Percentiles rank a stretch among this genome's conserved stretches.
Evolutionary conservation across 2,113 vertebrate genomes (phyloP).

Genomic region (Vidua macroura): DNA sequence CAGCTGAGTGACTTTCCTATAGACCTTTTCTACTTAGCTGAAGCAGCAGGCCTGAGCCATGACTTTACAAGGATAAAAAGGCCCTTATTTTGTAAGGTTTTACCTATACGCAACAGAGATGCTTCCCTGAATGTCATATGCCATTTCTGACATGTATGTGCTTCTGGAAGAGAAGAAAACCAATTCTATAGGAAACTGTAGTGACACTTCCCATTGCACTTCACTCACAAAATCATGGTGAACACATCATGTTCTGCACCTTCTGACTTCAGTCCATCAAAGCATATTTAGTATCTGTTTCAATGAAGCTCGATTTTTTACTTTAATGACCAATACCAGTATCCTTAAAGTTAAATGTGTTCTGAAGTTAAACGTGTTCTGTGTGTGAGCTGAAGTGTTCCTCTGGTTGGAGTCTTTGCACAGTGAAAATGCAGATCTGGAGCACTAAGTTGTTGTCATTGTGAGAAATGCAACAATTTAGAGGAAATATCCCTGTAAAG

Average conservation of each 20-base stretch:
- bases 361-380: too few relatives aligned
- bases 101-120: background rate
- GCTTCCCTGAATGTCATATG: background rate
- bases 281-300: background rate
- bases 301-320: background rate
- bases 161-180: background rate
- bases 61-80: background rate
- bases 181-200: background rate
- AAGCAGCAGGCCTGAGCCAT: background rate
- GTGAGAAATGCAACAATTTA: background rate
- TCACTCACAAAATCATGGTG: background rate
- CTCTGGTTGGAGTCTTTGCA: background rate
- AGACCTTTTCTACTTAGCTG: background rate
- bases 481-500: conserved; percentile 11
- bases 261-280: background rate
- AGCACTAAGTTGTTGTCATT: background rate
- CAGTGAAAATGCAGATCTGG: background rate
- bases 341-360: background rate
- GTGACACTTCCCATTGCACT: background rate
- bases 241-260: background rate
- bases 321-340: background rate
- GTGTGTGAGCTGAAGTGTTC: background rate
- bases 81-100: background rate
- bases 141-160: background rate
- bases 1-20: background rate